phyloP scores from a whole-genome alignment of 1,140 invertebrate genomes.

The Muscidifurax raptorellus region DNA sequence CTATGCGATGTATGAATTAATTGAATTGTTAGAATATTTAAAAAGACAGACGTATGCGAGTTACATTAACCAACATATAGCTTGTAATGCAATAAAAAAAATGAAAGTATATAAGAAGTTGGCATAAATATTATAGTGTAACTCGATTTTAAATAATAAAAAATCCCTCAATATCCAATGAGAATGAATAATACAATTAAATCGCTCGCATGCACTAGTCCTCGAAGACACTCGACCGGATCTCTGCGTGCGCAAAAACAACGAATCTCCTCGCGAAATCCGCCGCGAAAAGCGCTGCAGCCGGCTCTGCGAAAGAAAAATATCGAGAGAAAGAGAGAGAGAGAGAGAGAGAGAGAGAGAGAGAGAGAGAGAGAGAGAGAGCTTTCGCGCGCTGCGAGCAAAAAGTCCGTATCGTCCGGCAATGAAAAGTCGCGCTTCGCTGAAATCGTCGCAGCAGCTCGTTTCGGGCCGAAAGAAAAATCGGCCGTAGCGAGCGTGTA shows the following conservation, averaged over 20 bases:
- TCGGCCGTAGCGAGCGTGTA: too few relatives aligned
- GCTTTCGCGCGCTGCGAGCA: neutral
- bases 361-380: neutral
- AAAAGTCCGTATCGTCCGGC: conserved; percentile 9
- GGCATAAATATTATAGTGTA: too few relatives aligned
- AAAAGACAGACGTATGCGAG: too few relatives aligned
- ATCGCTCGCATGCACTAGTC: neutral
- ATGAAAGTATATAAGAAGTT: too few relatives aligned
- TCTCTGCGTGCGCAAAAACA: neutral
- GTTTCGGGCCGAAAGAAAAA: conserved; percentile 7
- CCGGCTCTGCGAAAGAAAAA: neutral
- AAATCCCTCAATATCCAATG: too few relatives aligned
- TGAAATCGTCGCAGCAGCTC: neutral
- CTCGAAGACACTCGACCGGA: neutral
- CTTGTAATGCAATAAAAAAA: too few relatives aligned
- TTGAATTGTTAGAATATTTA: too few relatives aligned
- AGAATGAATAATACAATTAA: neutral
- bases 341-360: neutral
- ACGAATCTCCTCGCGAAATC: neutral
- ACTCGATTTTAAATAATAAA: too few relatives aligned
- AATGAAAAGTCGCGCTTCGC: conserved; percentile 16
- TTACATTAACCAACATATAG: too few relatives aligned
- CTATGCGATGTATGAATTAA: too few relatives aligned
- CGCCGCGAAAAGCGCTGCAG: neutral
- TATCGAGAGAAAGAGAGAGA: neutral